Base-by-base conservation (phyloP, 2,888 invertebrate genomes). In the Eristalinus sepulchralis region DNA sequence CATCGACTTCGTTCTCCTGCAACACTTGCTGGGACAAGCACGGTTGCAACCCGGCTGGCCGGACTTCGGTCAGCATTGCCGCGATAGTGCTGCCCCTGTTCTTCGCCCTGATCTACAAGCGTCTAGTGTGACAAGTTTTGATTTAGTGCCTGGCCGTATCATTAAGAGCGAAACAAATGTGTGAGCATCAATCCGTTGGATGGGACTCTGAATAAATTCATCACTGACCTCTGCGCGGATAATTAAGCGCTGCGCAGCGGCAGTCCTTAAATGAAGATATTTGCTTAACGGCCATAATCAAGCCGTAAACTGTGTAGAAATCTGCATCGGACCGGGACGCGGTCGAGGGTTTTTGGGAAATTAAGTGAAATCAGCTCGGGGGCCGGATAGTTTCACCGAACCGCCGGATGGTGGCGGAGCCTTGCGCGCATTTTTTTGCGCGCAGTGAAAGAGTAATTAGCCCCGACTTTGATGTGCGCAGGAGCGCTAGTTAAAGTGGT, bases 31-130 rank as follows among this genome's bases (percentile, higher is more conserved):
- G 22, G 27, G 53, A 73, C 34, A 71, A 57, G 8, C 80, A 89
- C 67, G 84, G 77, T 5, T 89, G 89, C 47, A 89, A 89, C 85
- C 88, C 89, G 8, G 89, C 89, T 8, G 88, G 68, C 17, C 88
- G 89, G 2, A 57, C 33, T 3, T 33, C 78, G 8, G 34, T 78
- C 22, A 78, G 71, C 33, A 24, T 5, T 4, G 24, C 64, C 1
- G 63, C 57, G 11, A 24, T 78, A 0, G 17, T 17, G 0, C 10
- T 78, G 22, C 57, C 78, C 22, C 22, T 78, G 5, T 4, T 71
- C 10, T 10, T 64, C 5, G 78, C 20, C 8, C 55, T 63, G 8
- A 47, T 64, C 36, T 78, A 27, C 33, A 78, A 78, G 59, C 1
- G 5, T 10, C 70, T 68, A 36, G 20, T 11, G 55, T 77, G 63